Conservation (phyloP, 2,797 vertebrate species). For the Syngnathus acus region DNA sequence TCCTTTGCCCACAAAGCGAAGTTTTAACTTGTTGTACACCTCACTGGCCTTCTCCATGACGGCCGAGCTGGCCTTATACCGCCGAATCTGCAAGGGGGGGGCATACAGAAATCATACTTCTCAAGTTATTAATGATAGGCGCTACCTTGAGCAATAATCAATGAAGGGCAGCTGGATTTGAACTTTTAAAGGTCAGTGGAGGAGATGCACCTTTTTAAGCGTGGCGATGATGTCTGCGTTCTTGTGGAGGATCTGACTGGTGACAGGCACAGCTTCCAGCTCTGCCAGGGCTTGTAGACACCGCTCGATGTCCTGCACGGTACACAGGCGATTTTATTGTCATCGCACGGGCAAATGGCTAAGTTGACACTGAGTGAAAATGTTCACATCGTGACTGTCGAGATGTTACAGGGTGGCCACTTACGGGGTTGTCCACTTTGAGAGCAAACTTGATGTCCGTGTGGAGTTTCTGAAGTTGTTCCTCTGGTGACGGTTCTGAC, state of each 20-base stretch:
- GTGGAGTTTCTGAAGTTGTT: constrained; percentile 93
- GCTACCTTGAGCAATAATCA: too few species aligned
- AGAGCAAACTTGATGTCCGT: constrained; percentile 94
- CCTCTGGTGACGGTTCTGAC: constrained; percentile 84
- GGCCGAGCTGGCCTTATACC: constrained; percentile 90
- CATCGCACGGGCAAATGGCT: not conserved
- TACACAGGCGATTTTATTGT: not conserved
- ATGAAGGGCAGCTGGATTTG: not conserved
- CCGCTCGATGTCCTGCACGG: constrained; percentile 82
- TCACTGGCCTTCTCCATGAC: constrained; percentile 95
- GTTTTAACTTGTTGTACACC: constrained; percentile 91
- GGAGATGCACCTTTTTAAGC: constrained; percentile 82
- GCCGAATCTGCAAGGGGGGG: constrained; percentile 76
- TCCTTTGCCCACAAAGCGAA: constrained; percentile 83
- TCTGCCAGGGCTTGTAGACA: constrained; percentile 88
- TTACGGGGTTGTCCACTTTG: constrained; percentile 97
- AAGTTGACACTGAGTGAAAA: too few species aligned
- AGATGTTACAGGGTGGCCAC: constrained; percentile 21
- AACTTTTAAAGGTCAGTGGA: not conserved
- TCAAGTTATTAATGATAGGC: too few species aligned
- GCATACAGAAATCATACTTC: too few species aligned
- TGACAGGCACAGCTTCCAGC: constrained; percentile 86
- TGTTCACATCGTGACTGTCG: too few species aligned
- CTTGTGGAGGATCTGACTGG: constrained; percentile 93
- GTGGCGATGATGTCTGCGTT: constrained; percentile 94